Conservation (phyloP, 2,888 invertebrate genomes). For the Synanthedon myopaeformis region DNA sequence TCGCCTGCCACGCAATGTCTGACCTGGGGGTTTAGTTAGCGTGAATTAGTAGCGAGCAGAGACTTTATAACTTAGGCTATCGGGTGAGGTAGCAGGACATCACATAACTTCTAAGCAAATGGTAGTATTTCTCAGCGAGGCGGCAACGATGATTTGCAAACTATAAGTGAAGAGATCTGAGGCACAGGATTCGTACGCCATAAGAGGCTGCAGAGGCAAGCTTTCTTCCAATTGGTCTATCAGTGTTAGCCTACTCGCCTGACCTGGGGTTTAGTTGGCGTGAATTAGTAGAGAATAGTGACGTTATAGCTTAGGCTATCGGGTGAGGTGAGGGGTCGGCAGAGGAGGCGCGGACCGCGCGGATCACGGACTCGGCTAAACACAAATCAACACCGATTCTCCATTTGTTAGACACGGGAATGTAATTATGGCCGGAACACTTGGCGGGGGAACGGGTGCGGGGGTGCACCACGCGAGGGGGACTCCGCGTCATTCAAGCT, state of each 20-base stretch:
- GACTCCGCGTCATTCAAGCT: conserved; percentile 54
- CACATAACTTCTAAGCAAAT: too few species aligned
- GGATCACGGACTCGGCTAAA: conserved; percentile 60
- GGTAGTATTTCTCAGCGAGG: too few species aligned
- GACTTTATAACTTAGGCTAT: background rate
- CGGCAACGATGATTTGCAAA: too few species aligned
- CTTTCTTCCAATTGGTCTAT: too few species aligned
- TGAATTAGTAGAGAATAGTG: background rate
- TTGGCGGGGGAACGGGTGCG: conserved; percentile 29
- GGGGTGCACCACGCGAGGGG: conserved; percentile 25
- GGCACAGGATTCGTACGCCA: too few species aligned
- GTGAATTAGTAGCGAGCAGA: background rate
- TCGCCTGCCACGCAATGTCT: too few species aligned
- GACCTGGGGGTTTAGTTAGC: too few species aligned
- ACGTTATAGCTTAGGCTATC: background rate
- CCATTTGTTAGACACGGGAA: conserved; percentile 74
- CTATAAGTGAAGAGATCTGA: too few species aligned
- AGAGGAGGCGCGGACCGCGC: conserved; percentile 17
- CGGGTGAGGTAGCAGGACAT: background rate
- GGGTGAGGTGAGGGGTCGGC: conserved; percentile 8
- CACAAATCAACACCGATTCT: conserved; percentile 73
- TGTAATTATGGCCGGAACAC: conserved; percentile 71
- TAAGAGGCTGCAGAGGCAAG: too few species aligned
- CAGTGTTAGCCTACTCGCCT: too few species aligned
- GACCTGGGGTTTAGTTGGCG: too few species aligned